Evolutionary conservation across 2,888 invertebrate species (phyloP).

Genomic region (Drosophila macrospina): DNA sequence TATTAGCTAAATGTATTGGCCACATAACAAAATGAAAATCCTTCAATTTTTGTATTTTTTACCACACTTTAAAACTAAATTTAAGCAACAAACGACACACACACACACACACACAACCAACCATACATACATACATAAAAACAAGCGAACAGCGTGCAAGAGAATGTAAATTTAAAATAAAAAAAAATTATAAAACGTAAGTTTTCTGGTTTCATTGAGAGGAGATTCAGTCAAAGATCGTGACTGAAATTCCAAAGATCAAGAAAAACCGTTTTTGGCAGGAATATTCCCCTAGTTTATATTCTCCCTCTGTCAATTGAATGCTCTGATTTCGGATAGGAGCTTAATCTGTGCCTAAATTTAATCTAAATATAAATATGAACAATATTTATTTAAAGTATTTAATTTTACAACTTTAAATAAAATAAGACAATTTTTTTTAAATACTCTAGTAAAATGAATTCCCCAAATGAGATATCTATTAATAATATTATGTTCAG

Average conservation of each 20-base stretch:
- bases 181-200: constrained; percentile 25
- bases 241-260: constrained; percentile 5
- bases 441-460: background rate
- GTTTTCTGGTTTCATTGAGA: constrained; percentile 6
- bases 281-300: background rate
- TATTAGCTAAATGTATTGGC: constrained; percentile 57
- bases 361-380: background rate
- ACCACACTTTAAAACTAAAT: constrained; percentile 17
- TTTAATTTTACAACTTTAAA: background rate
- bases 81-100: constrained; percentile 28
- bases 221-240: background rate
- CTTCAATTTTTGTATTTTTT: constrained; percentile 28
- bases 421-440: background rate
- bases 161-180: constrained; percentile 68
- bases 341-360: no score
- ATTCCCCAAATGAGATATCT: background rate
- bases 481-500: background rate
- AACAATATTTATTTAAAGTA: background rate
- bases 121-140: constrained; percentile 26
- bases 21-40: constrained; percentile 25
- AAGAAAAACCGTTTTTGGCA: background rate
- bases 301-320: background rate
- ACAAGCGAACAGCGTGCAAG: constrained; percentile 35
- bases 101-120: constrained; percentile 24
- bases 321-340: background rate